Conservation (phyloP, 2,888 invertebrate species). For the Deroplatys truncata region DNA sequence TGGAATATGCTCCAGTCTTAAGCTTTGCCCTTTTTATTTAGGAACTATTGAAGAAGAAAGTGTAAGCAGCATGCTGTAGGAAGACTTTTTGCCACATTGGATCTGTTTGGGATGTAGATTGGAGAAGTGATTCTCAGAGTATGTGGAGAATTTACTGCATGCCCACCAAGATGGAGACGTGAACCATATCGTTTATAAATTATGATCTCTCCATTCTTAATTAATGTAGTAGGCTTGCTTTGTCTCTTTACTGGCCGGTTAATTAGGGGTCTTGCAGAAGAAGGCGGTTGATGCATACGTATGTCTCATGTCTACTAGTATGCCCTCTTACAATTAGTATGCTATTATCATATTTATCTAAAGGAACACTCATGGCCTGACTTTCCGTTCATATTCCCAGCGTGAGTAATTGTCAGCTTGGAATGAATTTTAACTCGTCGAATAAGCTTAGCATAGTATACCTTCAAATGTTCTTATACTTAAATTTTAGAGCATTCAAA, state of each 20-base stretch:
- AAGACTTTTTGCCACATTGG: too few species aligned
- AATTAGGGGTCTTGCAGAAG: background rate
- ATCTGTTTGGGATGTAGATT: background rate
- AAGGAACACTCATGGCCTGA: background rate
- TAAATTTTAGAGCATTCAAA: too few species aligned
- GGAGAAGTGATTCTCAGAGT: background rate
- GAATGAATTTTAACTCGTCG: too few species aligned
- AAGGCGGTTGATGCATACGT: background rate
- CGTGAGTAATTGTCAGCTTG: too few species aligned
- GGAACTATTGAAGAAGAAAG: too few species aligned
- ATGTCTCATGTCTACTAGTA: background rate
- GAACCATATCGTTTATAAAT: background rate
- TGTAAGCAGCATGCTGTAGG: too few species aligned
- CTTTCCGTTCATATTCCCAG: too few species aligned
- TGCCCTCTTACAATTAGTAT: background rate
- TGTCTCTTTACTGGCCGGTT: background rate
- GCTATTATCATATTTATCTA: background rate
- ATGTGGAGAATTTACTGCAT: background rate
- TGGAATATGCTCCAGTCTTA: too few species aligned
- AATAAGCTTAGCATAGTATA: too few species aligned
- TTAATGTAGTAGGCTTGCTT: background rate
- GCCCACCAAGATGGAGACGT: background rate
- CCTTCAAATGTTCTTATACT: too few species aligned
- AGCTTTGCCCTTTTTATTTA: too few species aligned
- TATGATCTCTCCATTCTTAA: background rate